A percentile compares a stretch with the other conserved stretches of the same genome.
Evolutionary conservation across 2,797 vertebrate genomes (phyloP).

Genomic region (Tenualosa thibaudeaui): DNA sequence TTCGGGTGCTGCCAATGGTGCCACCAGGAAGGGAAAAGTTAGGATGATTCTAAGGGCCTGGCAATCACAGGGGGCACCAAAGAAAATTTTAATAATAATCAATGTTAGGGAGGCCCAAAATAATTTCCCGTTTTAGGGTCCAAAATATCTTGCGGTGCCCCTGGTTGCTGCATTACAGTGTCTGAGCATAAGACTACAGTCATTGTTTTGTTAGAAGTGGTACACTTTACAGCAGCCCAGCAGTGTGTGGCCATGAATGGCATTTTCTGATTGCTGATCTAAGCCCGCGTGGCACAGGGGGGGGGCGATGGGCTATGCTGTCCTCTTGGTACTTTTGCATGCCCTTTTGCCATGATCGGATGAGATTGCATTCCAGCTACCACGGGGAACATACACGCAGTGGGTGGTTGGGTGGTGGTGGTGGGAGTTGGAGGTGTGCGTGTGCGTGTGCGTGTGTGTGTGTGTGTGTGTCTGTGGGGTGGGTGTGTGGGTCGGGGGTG

Average conservation of each 20-base stretch:
- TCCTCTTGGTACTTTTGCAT: slow-evolving; percentile 13
- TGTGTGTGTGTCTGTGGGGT: neutral
- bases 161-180: too few relatives aligned
- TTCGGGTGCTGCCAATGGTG: neutral
- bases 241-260: neutral
- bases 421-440: neutral
- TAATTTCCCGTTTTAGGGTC: too few relatives aligned
- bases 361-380: neutral
- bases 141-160: too few relatives aligned
- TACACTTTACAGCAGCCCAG: neutral
- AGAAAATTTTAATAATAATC: too few relatives aligned
- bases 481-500: slow-evolving; percentile 38
- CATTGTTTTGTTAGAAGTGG: too few relatives aligned
- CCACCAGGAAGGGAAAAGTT: too few relatives aligned
- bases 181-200: too few relatives aligned
- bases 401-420: neutral
- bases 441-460: neutral
- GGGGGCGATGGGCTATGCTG: slow-evolving; percentile 48
- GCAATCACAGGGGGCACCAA: too few relatives aligned
- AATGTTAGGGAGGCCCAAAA: too few relatives aligned
- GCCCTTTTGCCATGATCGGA: neutral
- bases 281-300: slow-evolving; percentile 46
- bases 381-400: neutral
- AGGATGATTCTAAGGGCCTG: too few relatives aligned
- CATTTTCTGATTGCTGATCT: slow-evolving; percentile 54